Base-by-base conservation (phyloP, 1,140 invertebrate genomes). In the Sipha flava region DNA sequence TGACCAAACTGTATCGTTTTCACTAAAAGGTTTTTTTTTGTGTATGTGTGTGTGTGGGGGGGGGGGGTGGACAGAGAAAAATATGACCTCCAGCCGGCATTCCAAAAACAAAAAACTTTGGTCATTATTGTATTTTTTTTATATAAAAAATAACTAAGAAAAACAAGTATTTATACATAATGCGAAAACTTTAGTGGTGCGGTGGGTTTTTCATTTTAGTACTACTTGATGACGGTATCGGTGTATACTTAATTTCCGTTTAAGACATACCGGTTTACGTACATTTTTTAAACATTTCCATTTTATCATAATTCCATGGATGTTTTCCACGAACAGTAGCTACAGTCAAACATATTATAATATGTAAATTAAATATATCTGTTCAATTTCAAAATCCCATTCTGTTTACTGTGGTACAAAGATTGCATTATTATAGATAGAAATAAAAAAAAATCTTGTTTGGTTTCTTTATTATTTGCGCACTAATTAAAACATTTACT, bases 51-150 rank as follows among this genome's bases (percentile, higher is more conserved):
- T 62, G 6, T 31, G 18, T 62, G 1, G n/a, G 10, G 1, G 14
- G 21, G 7, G 21, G 5, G n/a, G 10, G 1, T 10, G 21, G 7
- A 16, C 2, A 49, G 5, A 29, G 37, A 26, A 18, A 70, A 70
- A 70, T 26, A 47, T n/a, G 40, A 70, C 66, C 66, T 9, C 40
- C 23, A 47, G 40, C 23, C 23, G 66, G 66, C 40, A 47, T 43
- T 70, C 29, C 16, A 70, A 47, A 47, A 47, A 29, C 23, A 47
- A 70, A 70, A 68, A 70, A 70, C 66, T 70, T 70, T 47, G 40
- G 16, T 70, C 66, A 29, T 70, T 47, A 70, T 29, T 70, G 66
- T 47, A 47, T 70, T 68, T 68, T 70, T 70, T 70, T 21, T 45
- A 29, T 45, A 26, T 18, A 26, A 45, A 68, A 43, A 70, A 70